Percentiles rank a stretch among this genome's conserved stretches.
Conservation (phyloP, 2,113 vertebrate species). For the Catharus minimus region DNA sequence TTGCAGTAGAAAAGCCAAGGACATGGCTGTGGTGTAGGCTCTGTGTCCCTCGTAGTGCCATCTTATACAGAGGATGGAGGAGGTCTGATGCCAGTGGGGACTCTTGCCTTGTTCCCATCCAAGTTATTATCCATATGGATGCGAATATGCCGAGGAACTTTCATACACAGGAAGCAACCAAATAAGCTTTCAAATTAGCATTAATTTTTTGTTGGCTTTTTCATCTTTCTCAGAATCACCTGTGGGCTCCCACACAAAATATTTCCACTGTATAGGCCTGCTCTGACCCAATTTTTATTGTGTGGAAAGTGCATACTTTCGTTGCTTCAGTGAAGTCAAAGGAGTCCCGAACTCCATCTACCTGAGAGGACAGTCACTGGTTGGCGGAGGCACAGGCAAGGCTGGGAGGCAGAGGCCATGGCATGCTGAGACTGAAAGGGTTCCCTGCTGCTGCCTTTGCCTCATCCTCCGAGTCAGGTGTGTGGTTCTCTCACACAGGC, state of each 20-base stretch:
- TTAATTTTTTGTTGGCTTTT: neutral
- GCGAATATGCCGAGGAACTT: rapidly evolving
- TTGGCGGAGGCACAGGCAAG: neutral
- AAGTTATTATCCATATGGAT: neutral
- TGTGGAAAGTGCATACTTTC: neutral
- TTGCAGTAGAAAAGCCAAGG: neutral
- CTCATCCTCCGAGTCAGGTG: neutral
- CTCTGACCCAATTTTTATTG: neutral
- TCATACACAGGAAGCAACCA: neutral
- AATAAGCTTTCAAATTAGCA: neutral
- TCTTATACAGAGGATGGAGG: neutral
- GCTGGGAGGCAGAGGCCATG: neutral
- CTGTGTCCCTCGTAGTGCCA: neutral
- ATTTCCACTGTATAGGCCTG: neutral
- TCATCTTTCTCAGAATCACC: neutral
- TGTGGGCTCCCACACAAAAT: neutral
- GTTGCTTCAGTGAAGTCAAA: neutral
- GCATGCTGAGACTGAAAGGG: neutral
- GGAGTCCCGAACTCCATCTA: neutral
- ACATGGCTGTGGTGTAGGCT: neutral
- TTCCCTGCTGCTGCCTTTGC: neutral
- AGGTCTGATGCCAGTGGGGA: neutral
- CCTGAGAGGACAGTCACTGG: neutral
- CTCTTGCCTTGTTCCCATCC: neutral
- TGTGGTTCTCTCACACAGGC: neutral